Evolutionary conservation across 1,140 invertebrate genomes (phyloP), one percentile per base, ranked within the genome.

Genomic region (Arctopsyche grandis): DNA sequence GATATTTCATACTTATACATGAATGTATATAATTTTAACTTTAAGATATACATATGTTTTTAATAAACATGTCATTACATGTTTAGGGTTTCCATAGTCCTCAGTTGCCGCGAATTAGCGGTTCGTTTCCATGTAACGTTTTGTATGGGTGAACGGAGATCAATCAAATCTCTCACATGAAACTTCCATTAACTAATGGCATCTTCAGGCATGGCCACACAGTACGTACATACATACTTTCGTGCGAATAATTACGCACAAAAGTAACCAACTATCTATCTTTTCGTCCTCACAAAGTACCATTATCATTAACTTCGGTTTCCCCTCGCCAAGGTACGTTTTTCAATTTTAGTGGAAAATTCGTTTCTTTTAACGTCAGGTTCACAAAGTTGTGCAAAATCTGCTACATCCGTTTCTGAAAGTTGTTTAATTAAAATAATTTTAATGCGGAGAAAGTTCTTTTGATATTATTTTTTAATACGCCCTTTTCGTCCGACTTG

Each of bases 181-280:
- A 76, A 76, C 16, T 76, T 76, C 74, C 74, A 76, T 76, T 76
- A 76, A 63, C 56, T 76, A 63, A 76, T 76, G 74, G 56, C 56
- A 38, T 52, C 21, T 56, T 24, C 56, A 24, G 12, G 10, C 48
- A 4, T 14, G 16, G 16, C 10, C 60, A 3, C 29, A 38, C 29
- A 38, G 29, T 4, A 38, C n/a, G n/a, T n/a, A n/a, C n/a, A 38
- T 4, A 38, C 1, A 7, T 7, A 38, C 5, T 5, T 24, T 21
- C 66, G 14, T 46, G n/a, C 38, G 69, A 71, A 71, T 21, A 71
- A 71, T 71, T 71, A 71, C 9, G 26, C 29, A 38, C 38, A 71
- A 46, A 66, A 66, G 38, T 16, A 19, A n/a, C n/a, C n/a, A 46
- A 71, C 38, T 1, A 1, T 69, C 29, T 38, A 38, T 38, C 29